A percentile compares a stretch with the other conserved stretches of the same genome.
Conservation (phyloP, 2,113 vertebrate genomes). For the Nannospalax galili region DNA sequence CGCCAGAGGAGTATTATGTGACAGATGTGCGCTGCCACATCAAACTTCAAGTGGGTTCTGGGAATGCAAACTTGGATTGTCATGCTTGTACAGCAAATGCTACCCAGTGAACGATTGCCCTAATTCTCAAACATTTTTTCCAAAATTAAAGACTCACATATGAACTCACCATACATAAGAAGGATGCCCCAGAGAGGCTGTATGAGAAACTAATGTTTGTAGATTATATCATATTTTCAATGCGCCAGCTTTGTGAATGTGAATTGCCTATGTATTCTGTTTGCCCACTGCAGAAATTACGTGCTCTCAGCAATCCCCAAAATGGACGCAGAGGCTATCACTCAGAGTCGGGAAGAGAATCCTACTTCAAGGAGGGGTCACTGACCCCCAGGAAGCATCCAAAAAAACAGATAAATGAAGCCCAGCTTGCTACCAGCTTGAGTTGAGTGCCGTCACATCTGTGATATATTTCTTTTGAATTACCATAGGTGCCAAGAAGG, state of each 20-base stretch:
- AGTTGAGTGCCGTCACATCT: background rate
- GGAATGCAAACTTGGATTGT: background rate
- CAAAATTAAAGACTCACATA: background rate
- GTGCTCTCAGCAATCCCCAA: background rate
- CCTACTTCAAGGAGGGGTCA: constrained; percentile 33
- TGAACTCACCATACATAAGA: constrained; percentile 3
- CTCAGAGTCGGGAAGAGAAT: background rate
- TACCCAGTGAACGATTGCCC: no score
- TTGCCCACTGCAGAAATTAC: constrained; percentile 36
- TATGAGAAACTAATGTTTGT: constrained; percentile 34
- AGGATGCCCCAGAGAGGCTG: background rate
- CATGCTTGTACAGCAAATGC: background rate
- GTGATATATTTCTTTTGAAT: background rate
- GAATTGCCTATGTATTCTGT: constrained; percentile 25
- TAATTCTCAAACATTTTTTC: background rate
- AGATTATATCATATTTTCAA: constrained; percentile 46
- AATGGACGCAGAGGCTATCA: background rate
- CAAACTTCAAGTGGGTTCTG: background rate
- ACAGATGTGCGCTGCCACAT: background rate
- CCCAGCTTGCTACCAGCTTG: background rate
- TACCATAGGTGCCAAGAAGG: background rate
- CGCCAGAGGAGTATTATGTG: background rate
- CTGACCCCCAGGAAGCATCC: constrained; percentile 20
- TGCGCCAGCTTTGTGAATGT: constrained; percentile 36
- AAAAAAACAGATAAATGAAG: constrained; percentile 26